Evolutionary conservation across 2,113 vertebrate species (phyloP), one percentile per base, ranked within the genome.

Genomic region (Hirundichthys speculiger): DNA sequence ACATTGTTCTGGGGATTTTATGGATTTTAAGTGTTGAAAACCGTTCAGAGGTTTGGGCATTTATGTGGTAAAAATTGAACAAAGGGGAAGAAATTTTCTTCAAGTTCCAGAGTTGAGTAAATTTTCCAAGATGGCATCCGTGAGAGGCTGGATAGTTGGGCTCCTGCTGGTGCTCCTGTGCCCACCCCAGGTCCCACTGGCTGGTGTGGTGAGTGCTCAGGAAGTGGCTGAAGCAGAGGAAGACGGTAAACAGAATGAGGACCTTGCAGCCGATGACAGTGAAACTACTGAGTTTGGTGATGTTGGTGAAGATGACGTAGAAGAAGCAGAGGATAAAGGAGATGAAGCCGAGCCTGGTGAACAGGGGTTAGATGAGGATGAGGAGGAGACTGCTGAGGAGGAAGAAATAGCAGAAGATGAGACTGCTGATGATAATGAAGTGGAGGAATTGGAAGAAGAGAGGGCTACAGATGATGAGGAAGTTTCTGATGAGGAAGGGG

Each of bases 81-180:
- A 45, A 45, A 45, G 2, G 6, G 11, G 43, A 1, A 5, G 2
- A 60, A 25, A 53, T 12, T 4, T 15, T 47, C 1, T 7, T 34
- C 11, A 20, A 7, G 42, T 54, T 72, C 15, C 6, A 34, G 27
- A 60, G 34, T 55, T 27, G 40, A 42, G 7, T 20, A 14, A 55
- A 18, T 72, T 1, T 47, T 68, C 51, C 63, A 80, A 69, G 30
- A 92, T 91, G 90, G 80, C 77, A 3, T 27, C 65, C 30, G 9
- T 77, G 51, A 86, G 39, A 45, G 25, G 70, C 14, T 86, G 86
- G 77, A 3, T 83, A 1, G 39, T 80, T 24, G 69, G 75, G 8
- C 69, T 90, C 39, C 64, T 90, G 53, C 73, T 89, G 51, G 63
- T 75, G 13, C 83, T 92, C n/a, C 67, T 91, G 55, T 86, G 74